These are phyloP conservation scores for Brachylomia viminalis DNA, from an alignment of 2,888 invertebrate species.

Conservation along the genomic window DNA sequence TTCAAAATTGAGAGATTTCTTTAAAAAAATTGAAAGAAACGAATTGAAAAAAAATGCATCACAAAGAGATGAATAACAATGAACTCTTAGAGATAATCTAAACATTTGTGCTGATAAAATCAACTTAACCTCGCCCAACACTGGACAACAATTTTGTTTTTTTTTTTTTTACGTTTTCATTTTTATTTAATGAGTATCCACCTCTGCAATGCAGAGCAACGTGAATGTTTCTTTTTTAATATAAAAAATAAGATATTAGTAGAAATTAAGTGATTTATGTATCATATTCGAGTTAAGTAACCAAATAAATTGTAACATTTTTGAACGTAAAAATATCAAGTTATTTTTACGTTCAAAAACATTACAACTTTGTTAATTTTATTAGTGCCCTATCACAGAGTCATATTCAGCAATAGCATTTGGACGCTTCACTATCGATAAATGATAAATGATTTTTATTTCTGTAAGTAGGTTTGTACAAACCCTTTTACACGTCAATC, in stretches of 20 bases:
- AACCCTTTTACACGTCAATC: too few species aligned
- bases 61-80: too few species aligned
- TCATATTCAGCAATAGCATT: neutral
- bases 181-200: slow-evolving; percentile 26
- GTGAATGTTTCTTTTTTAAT: slow-evolving; percentile 24
- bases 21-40: neutral
- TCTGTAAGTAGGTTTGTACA: too few species aligned
- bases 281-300: slow-evolving; percentile 54
- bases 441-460: too few species aligned
- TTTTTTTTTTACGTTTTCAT: slow-evolving; percentile 46
- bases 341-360: too few species aligned
- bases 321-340: neutral
- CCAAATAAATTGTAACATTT: slow-evolving; percentile 33
- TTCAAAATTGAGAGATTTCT: too few species aligned
- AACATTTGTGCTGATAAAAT: slow-evolving; percentile 43
- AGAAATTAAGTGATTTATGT: slow-evolving; percentile 59
- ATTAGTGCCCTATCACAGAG: slow-evolving; percentile 5
- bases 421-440: neutral
- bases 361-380: neutral
- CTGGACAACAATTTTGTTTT: slow-evolving; percentile 20
- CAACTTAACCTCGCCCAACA: slow-evolving; percentile 19
- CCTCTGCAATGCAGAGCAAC: slow-evolving; percentile 7
- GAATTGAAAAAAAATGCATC: neutral
- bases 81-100: neutral
- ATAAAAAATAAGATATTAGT: slow-evolving; percentile 47